Evolutionary conservation across 2,888 invertebrate species (phyloP).

Genomic region (Drosophila infuscata): DNA sequence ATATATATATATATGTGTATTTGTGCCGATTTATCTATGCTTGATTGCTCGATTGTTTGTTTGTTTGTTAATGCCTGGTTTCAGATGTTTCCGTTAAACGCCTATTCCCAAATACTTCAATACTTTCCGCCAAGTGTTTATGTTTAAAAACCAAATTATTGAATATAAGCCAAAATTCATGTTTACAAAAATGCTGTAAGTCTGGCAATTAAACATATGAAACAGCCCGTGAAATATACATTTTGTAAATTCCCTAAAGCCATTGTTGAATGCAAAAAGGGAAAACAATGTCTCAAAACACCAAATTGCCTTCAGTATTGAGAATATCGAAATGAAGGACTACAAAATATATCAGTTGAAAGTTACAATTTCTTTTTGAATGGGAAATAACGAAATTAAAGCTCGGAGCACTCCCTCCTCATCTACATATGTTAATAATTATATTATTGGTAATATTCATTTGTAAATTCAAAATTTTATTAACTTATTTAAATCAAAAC

Average conservation of each 20-base stretch:
- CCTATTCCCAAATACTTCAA: conserved; percentile 7
- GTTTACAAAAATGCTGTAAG: neutral
- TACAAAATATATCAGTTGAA: too few relatives aligned
- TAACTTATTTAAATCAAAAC: too few relatives aligned
- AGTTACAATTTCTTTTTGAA: too few relatives aligned
- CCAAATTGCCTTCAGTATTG: too few relatives aligned
- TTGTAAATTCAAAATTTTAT: too few relatives aligned
- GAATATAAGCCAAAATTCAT: neutral
- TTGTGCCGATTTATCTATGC: conserved; percentile 2
- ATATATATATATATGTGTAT: neutral
- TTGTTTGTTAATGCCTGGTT: conserved; percentile 20
- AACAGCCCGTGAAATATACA: neutral
- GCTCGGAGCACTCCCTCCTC: too few relatives aligned
- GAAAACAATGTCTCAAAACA: neutral
- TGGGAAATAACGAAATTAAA: too few relatives aligned
- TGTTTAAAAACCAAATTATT: neutral
- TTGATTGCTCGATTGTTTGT: conserved; percentile 23
- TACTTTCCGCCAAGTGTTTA: conserved; percentile 10
- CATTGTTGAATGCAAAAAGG: neutral
- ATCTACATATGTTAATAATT: too few relatives aligned
- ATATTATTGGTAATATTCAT: too few relatives aligned
- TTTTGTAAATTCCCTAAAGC: too few relatives aligned
- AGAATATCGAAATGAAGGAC: too few relatives aligned
- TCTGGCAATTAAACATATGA: neutral
- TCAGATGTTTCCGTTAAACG: conserved; percentile 21